A percentile compares a stretch with the other conserved stretches of the same genome.
Conservation (phyloP, 2,888 invertebrate species). For the Cremastinae sp. region DNA sequence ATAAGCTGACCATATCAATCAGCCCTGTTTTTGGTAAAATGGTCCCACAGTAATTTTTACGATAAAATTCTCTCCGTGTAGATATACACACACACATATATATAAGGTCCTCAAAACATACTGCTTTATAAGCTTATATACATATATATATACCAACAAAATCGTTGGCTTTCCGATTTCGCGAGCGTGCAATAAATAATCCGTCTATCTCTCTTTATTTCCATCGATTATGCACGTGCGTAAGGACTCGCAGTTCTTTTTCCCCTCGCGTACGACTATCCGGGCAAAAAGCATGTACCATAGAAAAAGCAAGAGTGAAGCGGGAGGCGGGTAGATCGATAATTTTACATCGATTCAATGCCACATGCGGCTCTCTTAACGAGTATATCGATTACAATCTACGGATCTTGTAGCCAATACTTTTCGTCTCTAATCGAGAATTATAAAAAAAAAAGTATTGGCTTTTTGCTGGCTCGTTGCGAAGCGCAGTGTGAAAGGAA, state of each 20-base stretch:
- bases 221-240: conserved; percentile 3
- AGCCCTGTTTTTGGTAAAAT: too few species aligned
- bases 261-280: conserved; percentile 26
- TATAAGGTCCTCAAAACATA: too few species aligned
- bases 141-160: too few species aligned
- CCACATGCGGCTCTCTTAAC: conserved; percentile 57
- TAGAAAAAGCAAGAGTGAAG: not conserved
- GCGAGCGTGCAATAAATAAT: conserved; percentile 40
- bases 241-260: conserved; percentile 36
- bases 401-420: conserved; percentile 55
- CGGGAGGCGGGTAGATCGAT: conserved; percentile 44
- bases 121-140: too few species aligned
- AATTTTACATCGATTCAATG: conserved; percentile 63
- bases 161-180: conserved; percentile 36
- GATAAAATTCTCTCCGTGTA: too few species aligned
- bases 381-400: conserved; percentile 61
- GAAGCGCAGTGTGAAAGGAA: conserved; percentile 22
- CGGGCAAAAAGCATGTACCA: conserved; percentile 31
- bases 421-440: conserved; percentile 55
- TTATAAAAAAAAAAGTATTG: conserved; percentile 44
- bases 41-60: too few species aligned
- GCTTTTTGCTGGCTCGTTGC: too few species aligned
- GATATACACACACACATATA: too few species aligned
- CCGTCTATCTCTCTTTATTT: not conserved
- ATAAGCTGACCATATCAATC: too few species aligned